phyloP scores from a whole-genome alignment of 2,113 vertebrate species.

The Hydrolagus affinis region DNA sequence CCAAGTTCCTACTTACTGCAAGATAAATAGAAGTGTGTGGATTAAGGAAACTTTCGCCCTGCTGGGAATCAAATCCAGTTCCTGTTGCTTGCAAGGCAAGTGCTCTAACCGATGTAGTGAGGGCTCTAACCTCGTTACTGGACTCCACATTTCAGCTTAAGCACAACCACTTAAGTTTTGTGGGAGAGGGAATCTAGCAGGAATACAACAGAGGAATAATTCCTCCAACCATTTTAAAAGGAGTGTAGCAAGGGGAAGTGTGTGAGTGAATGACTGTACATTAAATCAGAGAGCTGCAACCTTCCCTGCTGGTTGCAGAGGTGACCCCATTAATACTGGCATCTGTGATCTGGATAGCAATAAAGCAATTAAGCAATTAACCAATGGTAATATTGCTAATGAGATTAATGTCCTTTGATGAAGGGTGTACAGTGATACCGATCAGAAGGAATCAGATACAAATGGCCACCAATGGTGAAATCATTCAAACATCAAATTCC shows the following conservation, averaged over 20 bases:
- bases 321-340: neutral
- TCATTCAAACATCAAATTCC: neutral
- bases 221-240: constrained; percentile 8
- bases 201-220: constrained; percentile 13
- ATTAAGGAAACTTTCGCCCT: no score
- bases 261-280: neutral
- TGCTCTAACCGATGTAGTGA: no score
- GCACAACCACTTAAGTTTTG: no score
- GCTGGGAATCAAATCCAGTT: no score
- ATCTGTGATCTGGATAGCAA: neutral
- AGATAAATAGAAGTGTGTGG: no score
- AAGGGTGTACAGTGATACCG: neutral
- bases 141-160: no score
- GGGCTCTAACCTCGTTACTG: no score
- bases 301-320: constrained; percentile 1
- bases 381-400: neutral
- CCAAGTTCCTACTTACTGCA: no score
- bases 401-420: constrained; percentile 1
- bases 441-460: neutral
- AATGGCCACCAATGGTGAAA: neutral
- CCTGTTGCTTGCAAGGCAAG: no score
- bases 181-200: neutral
- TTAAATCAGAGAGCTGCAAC: constrained; percentile 23
- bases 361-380: constrained; percentile 22
- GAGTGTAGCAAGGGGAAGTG: neutral